A percentile compares a stretch with the other conserved stretches of the same genome.
Conservation (phyloP, 2,113 vertebrate genomes). For the Taxidea taxus region DNA sequence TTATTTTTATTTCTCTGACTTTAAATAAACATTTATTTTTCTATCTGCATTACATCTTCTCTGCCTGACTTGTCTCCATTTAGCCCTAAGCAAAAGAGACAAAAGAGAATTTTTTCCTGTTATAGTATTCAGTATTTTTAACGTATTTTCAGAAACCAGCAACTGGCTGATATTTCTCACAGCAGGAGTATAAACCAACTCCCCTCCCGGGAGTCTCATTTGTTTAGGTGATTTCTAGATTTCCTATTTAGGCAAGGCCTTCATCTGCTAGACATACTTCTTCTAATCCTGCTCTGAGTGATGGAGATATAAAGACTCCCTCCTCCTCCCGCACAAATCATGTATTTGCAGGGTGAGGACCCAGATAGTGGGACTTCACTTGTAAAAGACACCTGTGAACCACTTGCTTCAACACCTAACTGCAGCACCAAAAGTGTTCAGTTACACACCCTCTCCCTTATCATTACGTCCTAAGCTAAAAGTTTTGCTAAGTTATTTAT, state of each 20-base stretch:
- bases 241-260: constrained; percentile 60
- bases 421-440: neutral
- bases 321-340: neutral
- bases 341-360: neutral
- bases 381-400: neutral
- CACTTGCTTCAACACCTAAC: neutral
- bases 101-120: neutral
- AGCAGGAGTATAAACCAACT: neutral
- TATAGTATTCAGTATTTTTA: constrained; percentile 12
- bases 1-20: neutral
- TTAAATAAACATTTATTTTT: constrained; percentile 16
- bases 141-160: neutral
- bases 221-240: constrained; percentile 53
- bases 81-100: neutral
- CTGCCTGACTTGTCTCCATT: neutral
- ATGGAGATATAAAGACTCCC: constrained; percentile 8
- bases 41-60: neutral
- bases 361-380: neutral
- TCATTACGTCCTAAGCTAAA: neutral
- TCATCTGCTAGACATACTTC: constrained; percentile 29
- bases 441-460: neutral
- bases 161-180: neutral
- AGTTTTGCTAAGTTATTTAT: neutral
- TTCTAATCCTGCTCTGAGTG: constrained; percentile 18
- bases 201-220: neutral